Conservation (phyloP, 2,797 vertebrate species). For the Cyprinella venusta region DNA sequence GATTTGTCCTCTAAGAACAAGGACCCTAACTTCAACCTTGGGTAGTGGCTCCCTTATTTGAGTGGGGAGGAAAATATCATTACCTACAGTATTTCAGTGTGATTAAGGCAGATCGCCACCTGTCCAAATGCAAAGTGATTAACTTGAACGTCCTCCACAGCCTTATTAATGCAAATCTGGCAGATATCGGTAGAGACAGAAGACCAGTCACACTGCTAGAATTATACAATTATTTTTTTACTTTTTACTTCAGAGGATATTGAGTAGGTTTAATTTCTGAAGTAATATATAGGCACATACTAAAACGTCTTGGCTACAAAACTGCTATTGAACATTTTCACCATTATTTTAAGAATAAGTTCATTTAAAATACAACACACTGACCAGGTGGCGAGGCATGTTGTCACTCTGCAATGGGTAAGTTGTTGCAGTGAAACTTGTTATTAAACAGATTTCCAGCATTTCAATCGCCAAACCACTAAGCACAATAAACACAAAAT, state of each 20-base stretch:
- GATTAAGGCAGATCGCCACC: slow-evolving; percentile 58
- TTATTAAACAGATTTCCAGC: background rate
- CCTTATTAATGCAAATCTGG: slow-evolving; percentile 70
- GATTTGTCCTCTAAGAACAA: slow-evolving; percentile 67
- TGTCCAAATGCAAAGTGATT: slow-evolving; percentile 69
- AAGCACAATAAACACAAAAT: background rate
- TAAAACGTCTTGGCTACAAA: background rate
- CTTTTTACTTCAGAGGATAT: background rate
- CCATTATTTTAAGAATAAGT: background rate
- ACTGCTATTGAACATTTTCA: no score
- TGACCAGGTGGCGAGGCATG: background rate
- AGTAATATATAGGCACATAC: background rate
- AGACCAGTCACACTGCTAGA: slow-evolving; percentile 39
- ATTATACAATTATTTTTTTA: background rate
- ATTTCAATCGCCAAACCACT: background rate
- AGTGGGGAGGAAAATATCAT: slow-evolving; percentile 71
- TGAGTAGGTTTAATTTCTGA: background rate
- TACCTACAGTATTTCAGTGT: slow-evolving; percentile 65
- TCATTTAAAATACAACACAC: background rate
- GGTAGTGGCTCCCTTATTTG: slow-evolving; percentile 50
- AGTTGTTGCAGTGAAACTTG: background rate
- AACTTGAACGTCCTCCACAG: slow-evolving; percentile 73
- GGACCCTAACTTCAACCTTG: slow-evolving; percentile 73
- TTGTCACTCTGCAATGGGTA: background rate
- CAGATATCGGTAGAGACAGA: slow-evolving; percentile 57